These are phyloP conservation scores for Glyphotaelius pellucidus DNA, from an alignment of 2,888 invertebrate genomes.

Conservation along the genomic window DNA sequence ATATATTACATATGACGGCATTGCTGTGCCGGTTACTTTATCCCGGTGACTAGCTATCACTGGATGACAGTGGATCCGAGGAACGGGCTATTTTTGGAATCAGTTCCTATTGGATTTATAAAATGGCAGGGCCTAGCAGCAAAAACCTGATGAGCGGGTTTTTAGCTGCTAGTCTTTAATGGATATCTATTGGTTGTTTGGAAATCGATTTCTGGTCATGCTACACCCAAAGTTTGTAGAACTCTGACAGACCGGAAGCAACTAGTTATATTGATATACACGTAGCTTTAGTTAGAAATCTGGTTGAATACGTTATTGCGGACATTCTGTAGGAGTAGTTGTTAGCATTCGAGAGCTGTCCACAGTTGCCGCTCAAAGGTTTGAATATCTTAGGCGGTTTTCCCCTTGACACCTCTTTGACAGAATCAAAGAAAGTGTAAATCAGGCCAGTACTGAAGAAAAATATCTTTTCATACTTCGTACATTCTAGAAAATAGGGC, in stretches of 20 bases:
- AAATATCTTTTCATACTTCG: background rate
- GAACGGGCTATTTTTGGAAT: too few relatives aligned
- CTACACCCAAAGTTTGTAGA: background rate
- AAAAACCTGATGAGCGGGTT: too few relatives aligned
- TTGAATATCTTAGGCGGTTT: slow-evolving; percentile 36
- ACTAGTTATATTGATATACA: background rate
- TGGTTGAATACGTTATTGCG: background rate
- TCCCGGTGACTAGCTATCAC: too few relatives aligned
- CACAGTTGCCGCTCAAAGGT: background rate
- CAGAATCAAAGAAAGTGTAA: background rate
- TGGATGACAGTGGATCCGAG: too few relatives aligned
- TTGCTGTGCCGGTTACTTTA: too few relatives aligned
- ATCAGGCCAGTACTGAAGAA: background rate
- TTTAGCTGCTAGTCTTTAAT: too few relatives aligned
- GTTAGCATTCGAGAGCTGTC: slow-evolving; percentile 5
- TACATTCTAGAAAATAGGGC: background rate
- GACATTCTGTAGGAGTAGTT: background rate
- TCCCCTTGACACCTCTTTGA: slow-evolving; percentile 32
- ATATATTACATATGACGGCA: too few relatives aligned
- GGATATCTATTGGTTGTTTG: too few relatives aligned
- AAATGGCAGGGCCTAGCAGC: too few relatives aligned
- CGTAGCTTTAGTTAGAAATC: background rate
- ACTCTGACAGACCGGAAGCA: too few relatives aligned
- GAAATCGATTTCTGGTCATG: too few relatives aligned
- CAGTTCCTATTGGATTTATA: too few relatives aligned